phyloP scores from a whole-genome alignment of 2,113 vertebrate species.

The Sakesphorus luctuosus region DNA sequence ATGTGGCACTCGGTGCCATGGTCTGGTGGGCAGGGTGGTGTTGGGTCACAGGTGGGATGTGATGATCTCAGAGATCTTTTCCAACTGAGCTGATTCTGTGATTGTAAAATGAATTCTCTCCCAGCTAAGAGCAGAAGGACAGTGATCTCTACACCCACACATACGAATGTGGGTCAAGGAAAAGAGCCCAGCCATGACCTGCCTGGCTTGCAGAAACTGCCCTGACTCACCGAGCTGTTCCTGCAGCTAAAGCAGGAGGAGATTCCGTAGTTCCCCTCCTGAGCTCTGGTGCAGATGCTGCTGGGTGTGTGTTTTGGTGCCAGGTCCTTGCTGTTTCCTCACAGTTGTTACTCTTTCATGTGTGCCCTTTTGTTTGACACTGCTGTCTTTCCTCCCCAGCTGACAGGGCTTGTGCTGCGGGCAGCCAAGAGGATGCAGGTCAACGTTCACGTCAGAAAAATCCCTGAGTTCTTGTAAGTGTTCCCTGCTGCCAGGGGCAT shows the following conservation, averaged over 20 bases:
- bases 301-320: not conserved
- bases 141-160: not conserved
- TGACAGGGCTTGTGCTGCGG: constrained; percentile 87
- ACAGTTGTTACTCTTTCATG: not conserved
- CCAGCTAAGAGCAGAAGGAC: not conserved
- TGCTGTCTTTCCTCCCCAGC: constrained; percentile 72
- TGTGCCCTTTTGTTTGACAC: not conserved
- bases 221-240: not conserved
- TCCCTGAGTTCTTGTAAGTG: constrained; percentile 85
- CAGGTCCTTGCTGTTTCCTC: not conserved
- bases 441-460: constrained; percentile 83
- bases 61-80: too few species aligned
- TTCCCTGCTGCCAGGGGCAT: not conserved
- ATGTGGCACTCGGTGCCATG: too few species aligned
- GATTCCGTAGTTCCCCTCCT: not conserved
- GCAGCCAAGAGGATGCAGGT: constrained; percentile 91
- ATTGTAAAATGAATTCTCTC: not conserved
- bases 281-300: not conserved
- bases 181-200: not conserved
- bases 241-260: not conserved
- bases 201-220: not conserved
- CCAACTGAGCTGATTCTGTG: too few species aligned
- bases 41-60: too few species aligned
- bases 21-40: too few species aligned
- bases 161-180: not conserved